Percentiles rank a stretch among this genome's conserved stretches.
These are phyloP conservation scores for Myotis yumanensis DNA, from an alignment of 2,113 vertebrate species.

Conservation along the genomic window DNA sequence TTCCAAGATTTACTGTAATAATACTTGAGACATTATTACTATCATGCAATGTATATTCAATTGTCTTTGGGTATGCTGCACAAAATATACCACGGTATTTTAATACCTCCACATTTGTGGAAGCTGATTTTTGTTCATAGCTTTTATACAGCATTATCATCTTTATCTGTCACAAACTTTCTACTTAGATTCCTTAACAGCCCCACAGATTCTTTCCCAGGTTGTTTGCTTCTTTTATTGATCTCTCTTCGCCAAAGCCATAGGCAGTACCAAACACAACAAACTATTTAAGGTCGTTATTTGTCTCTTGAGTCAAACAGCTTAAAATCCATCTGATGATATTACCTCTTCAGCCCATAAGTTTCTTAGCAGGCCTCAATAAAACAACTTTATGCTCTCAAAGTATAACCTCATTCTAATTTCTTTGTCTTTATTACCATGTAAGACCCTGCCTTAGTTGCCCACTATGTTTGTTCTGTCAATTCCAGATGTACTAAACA, in stretches of 20 bases:
- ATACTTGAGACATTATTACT: neutral
- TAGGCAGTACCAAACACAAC: slow-evolving; percentile 51
- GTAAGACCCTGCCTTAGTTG: slow-evolving; percentile 51
- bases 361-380: slow-evolving; percentile 29
- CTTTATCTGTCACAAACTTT: slow-evolving; percentile 50
- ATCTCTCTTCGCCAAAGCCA: slow-evolving; percentile 51
- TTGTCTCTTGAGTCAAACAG: slow-evolving; percentile 57
- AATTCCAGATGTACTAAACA: slow-evolving; percentile 61
- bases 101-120: neutral
- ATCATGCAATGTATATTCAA: neutral
- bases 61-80: neutral
- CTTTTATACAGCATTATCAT: slow-evolving; percentile 36
- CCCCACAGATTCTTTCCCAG: slow-evolving; percentile 33
- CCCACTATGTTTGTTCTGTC: slow-evolving; percentile 46
- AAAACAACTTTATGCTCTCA: slow-evolving; percentile 62
- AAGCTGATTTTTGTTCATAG: slow-evolving; percentile 20
- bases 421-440: slow-evolving; percentile 59
- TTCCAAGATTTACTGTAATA: slow-evolving; percentile 16
- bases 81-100: neutral
- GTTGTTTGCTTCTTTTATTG: slow-evolving; percentile 64
- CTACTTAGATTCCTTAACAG: slow-evolving; percentile 41
- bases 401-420: slow-evolving; percentile 61
- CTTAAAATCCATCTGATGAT: slow-evolving; percentile 67
- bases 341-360: slow-evolving; percentile 72
- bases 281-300: slow-evolving; percentile 66